Conservation (phyloP, 2,888 invertebrate genomes). For the Syrista parreyssii region DNA sequence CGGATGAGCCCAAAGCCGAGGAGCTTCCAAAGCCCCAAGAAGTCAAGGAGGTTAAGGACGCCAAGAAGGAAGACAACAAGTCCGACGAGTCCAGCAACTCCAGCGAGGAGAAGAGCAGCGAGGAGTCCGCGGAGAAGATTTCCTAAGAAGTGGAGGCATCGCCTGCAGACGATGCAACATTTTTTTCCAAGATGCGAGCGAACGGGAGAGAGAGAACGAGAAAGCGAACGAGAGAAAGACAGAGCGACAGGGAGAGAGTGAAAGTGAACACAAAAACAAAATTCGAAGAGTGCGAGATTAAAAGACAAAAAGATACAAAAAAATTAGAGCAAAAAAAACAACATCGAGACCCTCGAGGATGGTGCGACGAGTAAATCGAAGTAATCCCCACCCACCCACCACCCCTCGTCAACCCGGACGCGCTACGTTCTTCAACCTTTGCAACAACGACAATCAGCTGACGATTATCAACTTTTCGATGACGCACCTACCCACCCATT, state of each 20-base stretch:
- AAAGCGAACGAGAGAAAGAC: constrained; percentile 17
- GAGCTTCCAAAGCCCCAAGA: constrained; percentile 54
- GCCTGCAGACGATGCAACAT: constrained; percentile 14
- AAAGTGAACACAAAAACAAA: neutral
- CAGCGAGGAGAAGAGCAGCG: constrained; percentile 8
- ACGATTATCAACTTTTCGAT: neutral
- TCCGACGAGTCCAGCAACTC: constrained; percentile 31
- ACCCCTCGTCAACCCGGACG: constrained; percentile 13
- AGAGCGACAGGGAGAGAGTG: constrained; percentile 19
- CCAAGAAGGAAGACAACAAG: constrained; percentile 28
- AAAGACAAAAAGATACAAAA: neutral
- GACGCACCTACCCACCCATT: neutral
- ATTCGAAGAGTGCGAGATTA: constrained; percentile 7
- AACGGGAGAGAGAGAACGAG: constrained; percentile 26
- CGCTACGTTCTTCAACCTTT: constrained; percentile 14
- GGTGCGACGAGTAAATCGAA: constrained; percentile 1
- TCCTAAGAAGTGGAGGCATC: constrained; percentile 3
- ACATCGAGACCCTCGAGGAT: constrained; percentile 1
- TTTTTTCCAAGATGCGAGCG: constrained; percentile 10
- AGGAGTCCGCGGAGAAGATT: constrained; percentile 9
- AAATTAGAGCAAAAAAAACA: neutral
- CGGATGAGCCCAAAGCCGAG: constrained; percentile 55
- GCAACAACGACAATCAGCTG: constrained; percentile 3
- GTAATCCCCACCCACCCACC: neutral
- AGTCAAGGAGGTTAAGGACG: constrained; percentile 47